Percentiles rank a stretch among this genome's conserved stretches.
Evolutionary conservation across 1,140 invertebrate species (phyloP).

Genomic region (Helicoverpa zea): DNA sequence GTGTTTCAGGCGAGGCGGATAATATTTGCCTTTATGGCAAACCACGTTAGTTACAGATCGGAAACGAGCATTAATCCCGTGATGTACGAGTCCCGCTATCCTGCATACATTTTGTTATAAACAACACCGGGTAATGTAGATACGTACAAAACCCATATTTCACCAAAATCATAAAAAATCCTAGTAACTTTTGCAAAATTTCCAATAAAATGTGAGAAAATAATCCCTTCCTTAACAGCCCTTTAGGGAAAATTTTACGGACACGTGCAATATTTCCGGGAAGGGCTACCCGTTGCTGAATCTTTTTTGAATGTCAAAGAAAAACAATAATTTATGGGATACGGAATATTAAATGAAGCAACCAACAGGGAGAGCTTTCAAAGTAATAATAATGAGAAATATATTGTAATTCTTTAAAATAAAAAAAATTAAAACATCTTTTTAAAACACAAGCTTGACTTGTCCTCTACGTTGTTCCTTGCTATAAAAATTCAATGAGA

Average conservation of each 20-base stretch:
- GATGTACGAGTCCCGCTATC: conserved; percentile 50
- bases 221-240: too few species aligned
- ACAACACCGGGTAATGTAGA: conserved; percentile 21
- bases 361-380: not conserved
- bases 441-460: too few species aligned
- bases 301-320: not conserved
- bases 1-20: conserved; percentile 40
- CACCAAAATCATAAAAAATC: too few species aligned
- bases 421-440: too few species aligned
- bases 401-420: not conserved
- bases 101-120: conserved; percentile 47
- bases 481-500: not conserved
- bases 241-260: too few species aligned
- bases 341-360: too few species aligned
- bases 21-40: conserved; percentile 53
- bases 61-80: conserved; percentile 58
- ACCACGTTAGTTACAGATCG: conserved; percentile 56
- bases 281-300: too few species aligned
- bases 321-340: too few species aligned
- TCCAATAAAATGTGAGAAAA: not conserved
- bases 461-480: too few species aligned
- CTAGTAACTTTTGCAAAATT: not conserved
- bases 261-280: not conserved
- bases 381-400: not conserved
- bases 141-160: not conserved